Base-by-base conservation (phyloP, 2,888 invertebrate genomes). In the Oxytorus armatus region DNA sequence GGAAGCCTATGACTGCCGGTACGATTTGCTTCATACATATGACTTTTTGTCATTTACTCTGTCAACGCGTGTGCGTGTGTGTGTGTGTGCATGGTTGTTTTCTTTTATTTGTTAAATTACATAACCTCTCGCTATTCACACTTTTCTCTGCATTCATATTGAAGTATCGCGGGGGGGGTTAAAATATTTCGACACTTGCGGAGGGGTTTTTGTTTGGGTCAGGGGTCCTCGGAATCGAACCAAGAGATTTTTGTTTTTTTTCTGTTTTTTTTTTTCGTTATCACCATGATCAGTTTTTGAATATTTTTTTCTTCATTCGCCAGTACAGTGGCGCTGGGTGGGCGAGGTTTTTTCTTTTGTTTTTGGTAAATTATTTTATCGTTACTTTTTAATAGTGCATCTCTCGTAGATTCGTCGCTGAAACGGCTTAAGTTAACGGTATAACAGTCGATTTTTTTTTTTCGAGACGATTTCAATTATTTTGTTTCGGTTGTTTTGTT, bases 1-100 rank as follows among this genome's bases (percentile, higher is more conserved):
- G 84, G 85, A 85, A 85, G 85, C 84, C 84, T 80, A 81, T 81
- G 83, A 82, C 82, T 79, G 73, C 77, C 76, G n/a, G n/a, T n/a
- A n/a, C n/a, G 80, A 83, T 81, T 79, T 82, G 83, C 61, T 82
- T 69, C 42, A 83, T 84, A 79, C n/a, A n/a, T 44, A 36, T 5
- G 29, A 74, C 76, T 79, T 76, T 83, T 82, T 81, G 61, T 72
- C 29, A n/a, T n/a, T 53, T 29, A 29, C 21, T 70, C 21, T 57
- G 11, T 18, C 23, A 51, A 51, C 36, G n/a, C n/a, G n/a, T n/a
- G n/a, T n/a, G n/a, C n/a, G n/a, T n/a, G n/a, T n/a, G n/a, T n/a
- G n/a, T n/a, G n/a, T n/a, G n/a, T n/a, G n/a, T 51, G 23, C 16
- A 39, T 18, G 11, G 1, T 53, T 23, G 39, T 36, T 59, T 42